phyloP scores from a whole-genome alignment of 2,888 invertebrate genomes.

The Andrena chrysosceles region DNA sequence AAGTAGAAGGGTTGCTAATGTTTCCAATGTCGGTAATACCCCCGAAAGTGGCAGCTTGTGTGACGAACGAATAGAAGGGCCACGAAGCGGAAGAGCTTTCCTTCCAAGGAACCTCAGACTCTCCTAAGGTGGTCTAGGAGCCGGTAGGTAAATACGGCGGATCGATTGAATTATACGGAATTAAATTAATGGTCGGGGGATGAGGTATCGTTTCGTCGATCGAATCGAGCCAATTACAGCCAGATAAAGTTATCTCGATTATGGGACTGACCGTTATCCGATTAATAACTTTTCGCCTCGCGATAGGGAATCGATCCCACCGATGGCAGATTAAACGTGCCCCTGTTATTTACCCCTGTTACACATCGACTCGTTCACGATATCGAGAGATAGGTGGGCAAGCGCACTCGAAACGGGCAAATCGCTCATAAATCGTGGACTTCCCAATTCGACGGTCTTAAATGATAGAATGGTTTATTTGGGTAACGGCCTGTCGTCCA shows the following conservation, averaged over 20 bases:
- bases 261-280: conserved; percentile 37
- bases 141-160: conserved; percentile 9
- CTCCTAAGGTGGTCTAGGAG: background rate
- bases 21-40: background rate
- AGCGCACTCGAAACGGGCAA: background rate
- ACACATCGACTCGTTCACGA: background rate
- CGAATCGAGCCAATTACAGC: conserved; percentile 50
- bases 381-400: background rate
- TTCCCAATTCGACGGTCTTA: background rate
- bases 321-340: conserved; percentile 19
- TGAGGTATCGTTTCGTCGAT: conserved; percentile 13
- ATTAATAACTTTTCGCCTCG: conserved; percentile 42
- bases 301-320: conserved; percentile 34
- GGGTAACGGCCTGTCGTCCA: too few relatives aligned
- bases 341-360: conserved; percentile 15
- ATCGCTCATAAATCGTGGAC: background rate
- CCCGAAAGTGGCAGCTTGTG: background rate
- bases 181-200: conserved; percentile 30
- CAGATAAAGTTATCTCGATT: conserved; percentile 40
- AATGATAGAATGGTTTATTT: too few relatives aligned
- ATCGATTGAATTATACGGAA: conserved; percentile 34
- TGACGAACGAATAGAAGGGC: conserved; percentile 4
- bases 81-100: background rate
- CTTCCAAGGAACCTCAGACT: background rate
- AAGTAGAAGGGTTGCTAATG: background rate